phyloP scores from a whole-genome alignment of 2,797 vertebrate genomes.

The Coracias cyanogaster region DNA sequence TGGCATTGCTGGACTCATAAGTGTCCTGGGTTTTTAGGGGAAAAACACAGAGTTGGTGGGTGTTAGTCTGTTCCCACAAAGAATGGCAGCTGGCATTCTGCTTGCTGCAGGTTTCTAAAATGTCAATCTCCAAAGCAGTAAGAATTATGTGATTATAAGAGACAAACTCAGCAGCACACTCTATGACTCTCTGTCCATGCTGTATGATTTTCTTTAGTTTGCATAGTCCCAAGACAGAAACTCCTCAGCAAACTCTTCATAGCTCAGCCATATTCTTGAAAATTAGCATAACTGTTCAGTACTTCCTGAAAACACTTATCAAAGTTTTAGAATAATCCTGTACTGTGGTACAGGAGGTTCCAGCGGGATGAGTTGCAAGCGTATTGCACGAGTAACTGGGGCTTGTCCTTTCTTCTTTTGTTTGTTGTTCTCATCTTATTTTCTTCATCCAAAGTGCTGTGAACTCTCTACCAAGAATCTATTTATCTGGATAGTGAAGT shows the following conservation, averaged over 20 bases:
- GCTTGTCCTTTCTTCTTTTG: background rate
- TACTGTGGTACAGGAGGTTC: background rate
- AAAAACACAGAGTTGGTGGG: background rate
- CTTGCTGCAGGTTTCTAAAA: background rate
- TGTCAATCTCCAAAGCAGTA: background rate
- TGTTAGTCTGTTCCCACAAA: background rate
- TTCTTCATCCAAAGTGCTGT: background rate
- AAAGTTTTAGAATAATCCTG: background rate
- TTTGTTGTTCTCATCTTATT: background rate
- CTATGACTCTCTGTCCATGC: background rate
- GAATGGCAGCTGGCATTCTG: background rate
- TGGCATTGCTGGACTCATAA: background rate
- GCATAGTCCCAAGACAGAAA: background rate
- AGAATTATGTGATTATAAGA: accelerated
- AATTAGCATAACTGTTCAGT: background rate
- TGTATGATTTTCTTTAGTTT: background rate
- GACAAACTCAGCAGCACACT: background rate
- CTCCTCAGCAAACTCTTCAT: background rate
- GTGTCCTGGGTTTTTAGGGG: background rate
- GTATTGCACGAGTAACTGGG: background rate
- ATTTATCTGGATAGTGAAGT: background rate
- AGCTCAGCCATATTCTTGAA: background rate
- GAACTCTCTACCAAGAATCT: background rate
- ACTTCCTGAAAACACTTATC: background rate
- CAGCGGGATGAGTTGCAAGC: background rate